These are phyloP conservation scores for Julus scanicus DNA, from an alignment of 2,888 invertebrate species.

Conservation along the genomic window DNA sequence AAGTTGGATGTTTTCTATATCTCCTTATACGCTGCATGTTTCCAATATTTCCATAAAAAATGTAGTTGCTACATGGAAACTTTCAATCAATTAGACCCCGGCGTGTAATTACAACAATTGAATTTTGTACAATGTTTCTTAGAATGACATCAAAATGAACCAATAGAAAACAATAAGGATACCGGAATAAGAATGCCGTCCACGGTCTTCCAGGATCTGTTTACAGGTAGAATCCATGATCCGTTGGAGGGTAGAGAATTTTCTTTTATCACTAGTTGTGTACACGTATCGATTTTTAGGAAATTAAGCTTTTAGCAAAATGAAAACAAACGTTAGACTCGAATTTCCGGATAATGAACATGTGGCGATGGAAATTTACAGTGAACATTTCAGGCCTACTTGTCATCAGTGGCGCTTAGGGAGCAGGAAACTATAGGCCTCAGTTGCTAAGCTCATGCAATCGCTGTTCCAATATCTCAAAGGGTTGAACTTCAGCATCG, in stretches of 20 bases:
- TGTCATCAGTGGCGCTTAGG: not conserved
- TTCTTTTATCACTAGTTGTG: not conserved
- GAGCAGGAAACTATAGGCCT: not conserved
- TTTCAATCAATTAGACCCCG: not conserved
- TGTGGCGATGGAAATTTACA: not conserved
- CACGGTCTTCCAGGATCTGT: not conserved
- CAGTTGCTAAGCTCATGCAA: not conserved
- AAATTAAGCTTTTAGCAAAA: not conserved
- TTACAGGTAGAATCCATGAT: slow-evolving; percentile 37
- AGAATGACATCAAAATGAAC: not conserved
- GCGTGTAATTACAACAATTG: not conserved
- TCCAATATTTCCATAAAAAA: not conserved
- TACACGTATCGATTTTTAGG: not conserved
- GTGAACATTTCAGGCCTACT: not conserved
- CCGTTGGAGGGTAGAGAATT: not conserved
- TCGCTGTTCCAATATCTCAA: not conserved
- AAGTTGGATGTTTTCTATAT: not conserved
- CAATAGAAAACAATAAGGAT: not conserved
- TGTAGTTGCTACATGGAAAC: not conserved
- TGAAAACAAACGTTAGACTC: slow-evolving; percentile 15
- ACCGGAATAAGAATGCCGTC: not conserved
- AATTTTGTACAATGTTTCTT: not conserved
- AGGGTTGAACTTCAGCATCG: not conserved
- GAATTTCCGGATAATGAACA: slow-evolving; percentile 30
- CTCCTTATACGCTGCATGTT: not conserved